A percentile compares a stretch with the other conserved stretches of the same genome.
These are phyloP conservation scores for Ophthalmolycus amberensis DNA, from an alignment of 2,113 vertebrate species.

Conservation along the genomic window DNA sequence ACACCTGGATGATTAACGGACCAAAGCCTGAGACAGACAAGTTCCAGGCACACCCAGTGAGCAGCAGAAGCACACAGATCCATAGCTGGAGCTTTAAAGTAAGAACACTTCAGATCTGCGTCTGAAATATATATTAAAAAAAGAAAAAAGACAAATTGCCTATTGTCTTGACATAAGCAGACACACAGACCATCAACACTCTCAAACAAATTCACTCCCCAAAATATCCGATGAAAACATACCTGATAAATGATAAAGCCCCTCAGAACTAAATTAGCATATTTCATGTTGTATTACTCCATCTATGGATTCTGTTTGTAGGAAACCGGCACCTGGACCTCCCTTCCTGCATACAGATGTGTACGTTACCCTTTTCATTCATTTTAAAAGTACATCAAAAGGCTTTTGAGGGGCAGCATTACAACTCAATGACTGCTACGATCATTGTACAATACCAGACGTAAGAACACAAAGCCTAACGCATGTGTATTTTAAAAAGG, in stretches of 20 bases:
- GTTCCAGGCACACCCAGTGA: constrained; percentile 33
- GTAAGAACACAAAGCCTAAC: background rate
- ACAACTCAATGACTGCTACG: background rate
- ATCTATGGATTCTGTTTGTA: no score
- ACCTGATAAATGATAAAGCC: background rate
- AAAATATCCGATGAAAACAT: background rate
- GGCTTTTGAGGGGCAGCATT: background rate
- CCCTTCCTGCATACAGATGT: background rate
- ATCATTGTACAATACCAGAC: background rate
- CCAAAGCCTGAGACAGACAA: background rate
- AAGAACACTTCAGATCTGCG: background rate
- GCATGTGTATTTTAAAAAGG: background rate
- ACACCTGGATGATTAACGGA: constrained; percentile 34
- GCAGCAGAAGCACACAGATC: background rate
- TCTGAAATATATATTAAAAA: background rate
- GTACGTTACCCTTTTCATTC: background rate
- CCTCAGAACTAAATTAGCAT: background rate
- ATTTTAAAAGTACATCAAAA: background rate
- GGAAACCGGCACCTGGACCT: background rate
- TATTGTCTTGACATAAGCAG: background rate
- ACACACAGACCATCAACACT: background rate
- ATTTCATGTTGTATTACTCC: background rate
- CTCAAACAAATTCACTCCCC: background rate
- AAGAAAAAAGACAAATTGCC: background rate
- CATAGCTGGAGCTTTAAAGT: background rate